phyloP scores from a whole-genome alignment of 1,140 invertebrate species.

The Macrosteles quadrilineatus region DNA sequence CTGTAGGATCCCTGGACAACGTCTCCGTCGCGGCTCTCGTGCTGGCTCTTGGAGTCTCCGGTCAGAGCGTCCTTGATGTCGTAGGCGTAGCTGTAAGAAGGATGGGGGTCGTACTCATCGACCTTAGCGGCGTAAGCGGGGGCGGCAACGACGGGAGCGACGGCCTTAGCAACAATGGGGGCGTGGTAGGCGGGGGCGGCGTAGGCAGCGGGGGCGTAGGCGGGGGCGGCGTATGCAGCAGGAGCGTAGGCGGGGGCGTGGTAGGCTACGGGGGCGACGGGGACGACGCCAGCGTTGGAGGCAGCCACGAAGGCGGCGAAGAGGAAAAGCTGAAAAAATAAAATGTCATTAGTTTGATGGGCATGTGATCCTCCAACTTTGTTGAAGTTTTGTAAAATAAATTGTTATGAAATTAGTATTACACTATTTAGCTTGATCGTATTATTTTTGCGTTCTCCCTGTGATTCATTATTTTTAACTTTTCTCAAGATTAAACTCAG shows the following conservation, averaged over 20 bases:
- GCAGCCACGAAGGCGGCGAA: slow-evolving; percentile 45
- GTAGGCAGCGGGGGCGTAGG: slow-evolving; percentile 23
- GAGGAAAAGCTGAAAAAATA: slow-evolving; percentile 45
- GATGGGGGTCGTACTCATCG: slow-evolving; percentile 57
- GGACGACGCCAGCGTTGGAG: slow-evolving; percentile 43
- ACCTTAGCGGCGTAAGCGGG: slow-evolving; percentile 40
- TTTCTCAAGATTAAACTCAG: no score
- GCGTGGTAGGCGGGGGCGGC: slow-evolving; percentile 34
- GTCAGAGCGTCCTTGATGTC: slow-evolving; percentile 45
- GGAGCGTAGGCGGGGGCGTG: slow-evolving; percentile 30
- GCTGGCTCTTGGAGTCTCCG: slow-evolving; percentile 47
- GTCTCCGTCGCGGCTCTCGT: slow-evolving; percentile 61
- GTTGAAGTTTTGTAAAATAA: no score
- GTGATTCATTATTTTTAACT: no score
- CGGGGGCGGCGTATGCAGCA: slow-evolving; percentile 38
- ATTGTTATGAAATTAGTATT: no score
- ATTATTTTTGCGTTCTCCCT: no score
- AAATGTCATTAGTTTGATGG: no score
- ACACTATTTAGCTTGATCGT: no score
- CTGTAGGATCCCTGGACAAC: slow-evolving; percentile 67
- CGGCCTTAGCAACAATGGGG: slow-evolving; percentile 38
- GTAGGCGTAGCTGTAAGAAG: slow-evolving; percentile 45
- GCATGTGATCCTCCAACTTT: no score
- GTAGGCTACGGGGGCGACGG: slow-evolving; percentile 39
- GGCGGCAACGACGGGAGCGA: slow-evolving; percentile 45